Evolutionary conservation across 2,888 invertebrate genomes (phyloP).

Genomic region (Blastobasis lacticolella): DNA sequence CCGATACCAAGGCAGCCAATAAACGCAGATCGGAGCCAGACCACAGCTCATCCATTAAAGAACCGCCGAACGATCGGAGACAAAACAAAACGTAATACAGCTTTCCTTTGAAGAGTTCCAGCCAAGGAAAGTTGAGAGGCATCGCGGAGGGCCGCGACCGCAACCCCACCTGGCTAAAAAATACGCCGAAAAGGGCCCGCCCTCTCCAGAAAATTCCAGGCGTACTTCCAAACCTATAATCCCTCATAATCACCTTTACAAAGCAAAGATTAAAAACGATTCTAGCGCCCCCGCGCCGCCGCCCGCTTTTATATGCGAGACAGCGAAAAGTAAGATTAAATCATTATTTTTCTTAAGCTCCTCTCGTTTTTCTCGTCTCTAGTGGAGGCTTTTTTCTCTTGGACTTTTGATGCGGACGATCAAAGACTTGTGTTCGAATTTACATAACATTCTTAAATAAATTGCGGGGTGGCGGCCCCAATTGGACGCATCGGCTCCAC

Average conservation of each 20-base stretch:
- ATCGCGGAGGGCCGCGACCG: constrained; percentile 53
- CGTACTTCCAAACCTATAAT: constrained; percentile 76
- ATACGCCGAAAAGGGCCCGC: constrained; percentile 63
- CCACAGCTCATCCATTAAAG: constrained; percentile 42
- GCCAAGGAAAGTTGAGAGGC: constrained; percentile 66
- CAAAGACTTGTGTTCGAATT: constrained; percentile 74
- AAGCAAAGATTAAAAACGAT: constrained; percentile 77
- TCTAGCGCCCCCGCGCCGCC: constrained; percentile 53
- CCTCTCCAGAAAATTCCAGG: constrained; percentile 67
- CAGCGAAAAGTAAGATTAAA: constrained; percentile 74
- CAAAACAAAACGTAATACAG: constrained; percentile 59
- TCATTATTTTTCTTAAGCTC: constrained; percentile 76
- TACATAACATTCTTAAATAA: constrained; percentile 75
- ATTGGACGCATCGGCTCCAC: constrained; percentile 19
- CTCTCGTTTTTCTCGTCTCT: constrained; percentile 63
- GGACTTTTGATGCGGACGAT: constrained; percentile 73
- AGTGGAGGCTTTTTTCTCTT: constrained; percentile 65
- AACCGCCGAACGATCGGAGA: constrained; percentile 36
- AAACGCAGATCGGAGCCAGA: constrained; percentile 13
- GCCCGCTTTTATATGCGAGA: constrained; percentile 70
- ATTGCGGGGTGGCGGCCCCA: constrained; percentile 44
- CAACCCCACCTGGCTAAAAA: constrained; percentile 65
- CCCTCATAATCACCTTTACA: constrained; percentile 76
- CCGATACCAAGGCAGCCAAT: too few relatives aligned
- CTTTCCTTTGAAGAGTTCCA: constrained; percentile 62